These are phyloP conservation scores for Buphagus erythrorhynchus DNA, from an alignment of 2,797 vertebrate genomes.

Conservation along the genomic window DNA sequence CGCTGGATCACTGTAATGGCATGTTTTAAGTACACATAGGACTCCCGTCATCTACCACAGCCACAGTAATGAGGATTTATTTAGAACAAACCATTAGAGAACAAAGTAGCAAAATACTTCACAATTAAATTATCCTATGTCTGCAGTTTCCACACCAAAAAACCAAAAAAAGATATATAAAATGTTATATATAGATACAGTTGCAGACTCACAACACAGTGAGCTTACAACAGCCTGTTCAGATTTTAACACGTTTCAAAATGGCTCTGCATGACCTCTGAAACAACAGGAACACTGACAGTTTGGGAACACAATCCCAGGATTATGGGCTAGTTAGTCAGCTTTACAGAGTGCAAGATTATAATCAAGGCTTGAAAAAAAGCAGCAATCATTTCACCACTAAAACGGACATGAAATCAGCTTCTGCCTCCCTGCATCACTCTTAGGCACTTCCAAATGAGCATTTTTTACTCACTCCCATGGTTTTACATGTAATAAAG, in stretches of 20 bases:
- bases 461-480: conserved; percentile 27
- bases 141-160: background rate
- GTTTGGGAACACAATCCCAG: background rate
- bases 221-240: background rate
- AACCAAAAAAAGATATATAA: background rate
- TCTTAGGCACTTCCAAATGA: background rate
- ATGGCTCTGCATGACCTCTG: background rate
- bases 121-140: background rate
- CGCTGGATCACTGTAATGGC: background rate
- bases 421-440: background rate
- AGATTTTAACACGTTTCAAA: background rate
- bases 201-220: background rate
- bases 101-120: background rate
- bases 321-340: background rate
- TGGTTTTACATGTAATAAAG: conserved; percentile 1
- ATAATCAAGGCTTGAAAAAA: background rate
- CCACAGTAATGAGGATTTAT: background rate
- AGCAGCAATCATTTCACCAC: background rate
- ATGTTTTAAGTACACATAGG: background rate
- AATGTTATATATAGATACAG: background rate
- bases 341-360: background rate
- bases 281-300: background rate
- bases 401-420: background rate
- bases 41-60: background rate
- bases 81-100: background rate